These are phyloP conservation scores for Brachymystax lenok DNA, from an alignment of 2,797 vertebrate species.

Conservation along the genomic window DNA sequence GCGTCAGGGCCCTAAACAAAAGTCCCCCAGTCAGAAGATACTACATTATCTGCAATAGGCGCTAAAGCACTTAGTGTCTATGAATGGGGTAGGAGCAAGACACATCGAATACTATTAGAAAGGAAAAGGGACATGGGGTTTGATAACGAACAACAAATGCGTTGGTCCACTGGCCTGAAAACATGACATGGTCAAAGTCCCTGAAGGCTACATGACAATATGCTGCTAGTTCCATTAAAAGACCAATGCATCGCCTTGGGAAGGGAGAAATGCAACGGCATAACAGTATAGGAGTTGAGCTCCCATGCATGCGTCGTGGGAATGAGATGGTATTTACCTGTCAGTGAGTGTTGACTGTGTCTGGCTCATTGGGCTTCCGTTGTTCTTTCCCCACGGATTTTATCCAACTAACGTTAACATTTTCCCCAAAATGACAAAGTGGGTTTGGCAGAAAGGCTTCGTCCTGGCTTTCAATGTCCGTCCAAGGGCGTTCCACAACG, in stretches of 20 bases:
- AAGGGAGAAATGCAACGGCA: background rate
- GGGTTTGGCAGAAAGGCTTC: conserved; percentile 15
- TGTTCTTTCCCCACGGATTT: conserved; percentile 64
- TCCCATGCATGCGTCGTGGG: background rate
- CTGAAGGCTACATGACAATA: background rate
- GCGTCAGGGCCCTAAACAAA: no score
- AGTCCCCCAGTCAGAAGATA: no score
- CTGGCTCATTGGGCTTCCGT: conserved; percentile 94
- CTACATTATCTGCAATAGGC: no score
- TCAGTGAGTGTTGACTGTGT: conserved; percentile 92
- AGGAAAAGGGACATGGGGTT: background rate
- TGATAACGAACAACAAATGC: background rate
- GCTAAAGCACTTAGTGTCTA: no score
- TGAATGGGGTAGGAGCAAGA: background rate
- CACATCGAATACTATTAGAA: background rate
- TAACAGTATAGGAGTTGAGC: background rate
- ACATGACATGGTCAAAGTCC: background rate
- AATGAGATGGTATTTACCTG: conserved; percentile 75
- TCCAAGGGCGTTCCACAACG: conserved; percentile 17
- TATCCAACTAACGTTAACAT: conserved; percentile 88
- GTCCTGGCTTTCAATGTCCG: conserved; percentile 13
- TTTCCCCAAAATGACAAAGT: conserved; percentile 48
- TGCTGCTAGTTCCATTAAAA: background rate
- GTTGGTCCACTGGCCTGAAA: background rate
- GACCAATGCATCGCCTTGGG: background rate